phyloP scores from a whole-genome alignment of 2,888 invertebrate species.

The Dermolepida albohirtum region DNA sequence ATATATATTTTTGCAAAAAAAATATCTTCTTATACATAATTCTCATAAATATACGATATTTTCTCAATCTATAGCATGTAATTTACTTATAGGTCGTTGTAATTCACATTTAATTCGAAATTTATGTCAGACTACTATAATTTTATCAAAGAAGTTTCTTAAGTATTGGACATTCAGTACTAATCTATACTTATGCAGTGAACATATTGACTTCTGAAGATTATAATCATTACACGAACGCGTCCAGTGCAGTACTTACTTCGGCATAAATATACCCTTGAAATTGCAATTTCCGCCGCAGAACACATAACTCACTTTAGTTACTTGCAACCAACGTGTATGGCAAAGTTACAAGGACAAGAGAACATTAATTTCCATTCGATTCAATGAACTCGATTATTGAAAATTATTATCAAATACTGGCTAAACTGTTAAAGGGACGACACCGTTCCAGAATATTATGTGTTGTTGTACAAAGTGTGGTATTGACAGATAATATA shows the following conservation, averaged over 20 bases:
- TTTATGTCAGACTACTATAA: too few species aligned
- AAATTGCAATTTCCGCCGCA: slow-evolving; percentile 19
- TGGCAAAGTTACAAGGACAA: slow-evolving; percentile 10
- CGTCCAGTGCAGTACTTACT: background rate
- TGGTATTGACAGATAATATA: too few species aligned
- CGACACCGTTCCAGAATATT: too few species aligned
- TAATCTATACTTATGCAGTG: slow-evolving; percentile 11
- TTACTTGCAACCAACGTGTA: background rate
- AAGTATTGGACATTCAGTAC: background rate
- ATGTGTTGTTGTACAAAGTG: too few species aligned
- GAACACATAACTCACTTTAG: slow-evolving; percentile 18
- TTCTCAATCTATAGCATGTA: too few species aligned
- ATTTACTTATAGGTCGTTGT: too few species aligned
- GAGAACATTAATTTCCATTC: slow-evolving; percentile 12
- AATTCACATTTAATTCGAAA: too few species aligned
- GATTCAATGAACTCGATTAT: background rate
- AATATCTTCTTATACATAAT: too few species aligned
- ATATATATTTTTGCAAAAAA: too few species aligned
- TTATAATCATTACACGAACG: slow-evolving; percentile 25
- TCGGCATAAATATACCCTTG: slow-evolving; percentile 15
- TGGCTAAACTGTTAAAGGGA: too few species aligned
- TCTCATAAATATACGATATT: too few species aligned
- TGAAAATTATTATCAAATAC: background rate
- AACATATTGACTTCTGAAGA: slow-evolving; percentile 12
- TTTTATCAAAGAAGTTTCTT: too few species aligned